phyloP scores from a whole-genome alignment of 2,888 invertebrate species.

The Ochropleura plecta region DNA sequence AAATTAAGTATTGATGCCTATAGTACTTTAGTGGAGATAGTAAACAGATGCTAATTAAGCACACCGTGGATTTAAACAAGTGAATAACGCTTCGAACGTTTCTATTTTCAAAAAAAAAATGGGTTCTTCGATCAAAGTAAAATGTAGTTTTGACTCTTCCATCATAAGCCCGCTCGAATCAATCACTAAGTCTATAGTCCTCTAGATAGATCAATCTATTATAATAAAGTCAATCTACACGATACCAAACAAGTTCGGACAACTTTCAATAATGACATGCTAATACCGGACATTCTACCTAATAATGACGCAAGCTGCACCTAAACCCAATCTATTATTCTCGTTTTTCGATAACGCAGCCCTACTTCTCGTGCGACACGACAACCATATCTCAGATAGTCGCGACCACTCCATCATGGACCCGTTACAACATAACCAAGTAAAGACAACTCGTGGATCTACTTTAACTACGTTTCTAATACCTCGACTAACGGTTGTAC shows the following conservation, averaged over 20 bases:
- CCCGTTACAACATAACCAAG: conserved; percentile 59
- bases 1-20: background rate
- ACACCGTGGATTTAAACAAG: background rate
- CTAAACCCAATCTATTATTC: conserved; percentile 44
- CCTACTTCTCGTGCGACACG: conserved; percentile 49
- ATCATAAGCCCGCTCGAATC: background rate
- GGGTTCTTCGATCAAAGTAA: background rate
- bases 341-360: conserved; percentile 51
- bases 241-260: conserved; percentile 26
- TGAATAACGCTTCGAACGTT: background rate
- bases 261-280: conserved; percentile 34
- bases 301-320: conserved; percentile 39
- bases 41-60: background rate
- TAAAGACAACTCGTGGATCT: conserved; percentile 54
- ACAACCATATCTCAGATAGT: conserved; percentile 46
- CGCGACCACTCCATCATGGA: conserved; percentile 56
- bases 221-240: conserved; percentile 1
- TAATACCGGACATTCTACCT: conserved; percentile 28
- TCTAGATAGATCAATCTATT: background rate
- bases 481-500: conserved; percentile 47
- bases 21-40: background rate
- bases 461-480: conserved; percentile 50
- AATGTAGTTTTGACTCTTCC: background rate
- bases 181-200: background rate
- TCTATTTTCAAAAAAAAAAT: background rate